phyloP scores from a whole-genome alignment of 2,113 vertebrate genomes.

The Indicator maculatus region DNA sequence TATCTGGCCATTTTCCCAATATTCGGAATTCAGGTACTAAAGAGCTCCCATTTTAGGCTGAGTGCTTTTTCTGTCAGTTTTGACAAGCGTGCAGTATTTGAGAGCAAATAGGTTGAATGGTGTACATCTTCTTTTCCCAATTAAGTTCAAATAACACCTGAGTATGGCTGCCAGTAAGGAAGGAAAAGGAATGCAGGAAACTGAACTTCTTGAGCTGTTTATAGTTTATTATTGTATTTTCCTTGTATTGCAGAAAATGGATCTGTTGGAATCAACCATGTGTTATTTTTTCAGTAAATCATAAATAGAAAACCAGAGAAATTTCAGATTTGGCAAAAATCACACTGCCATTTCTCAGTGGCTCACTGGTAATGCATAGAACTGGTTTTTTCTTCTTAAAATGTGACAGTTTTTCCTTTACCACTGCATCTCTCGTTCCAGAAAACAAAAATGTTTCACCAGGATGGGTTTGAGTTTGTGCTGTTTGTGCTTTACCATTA shows the following conservation, averaged over 20 bases:
- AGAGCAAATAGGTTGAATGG: not conserved
- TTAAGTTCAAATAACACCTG: not conserved
- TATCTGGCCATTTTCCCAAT: not conserved
- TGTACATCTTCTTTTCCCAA: not conserved
- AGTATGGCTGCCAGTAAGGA: not conserved
- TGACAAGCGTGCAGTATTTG: not conserved
- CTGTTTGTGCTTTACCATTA: not conserved
- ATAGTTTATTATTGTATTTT: not conserved
- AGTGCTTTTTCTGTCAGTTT: not conserved
- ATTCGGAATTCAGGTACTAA: not conserved
- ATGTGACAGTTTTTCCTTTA: not conserved
- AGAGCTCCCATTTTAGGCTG: not conserved
- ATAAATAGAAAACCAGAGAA: not conserved
- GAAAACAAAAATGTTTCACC: not conserved
- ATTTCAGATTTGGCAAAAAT: not conserved
- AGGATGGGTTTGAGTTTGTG: not conserved
- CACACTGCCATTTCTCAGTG: not conserved
- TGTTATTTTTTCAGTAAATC: not conserved
- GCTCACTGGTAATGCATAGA: not conserved
- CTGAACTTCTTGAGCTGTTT: not conserved
- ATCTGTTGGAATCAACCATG: not conserved
- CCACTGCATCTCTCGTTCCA: not conserved
- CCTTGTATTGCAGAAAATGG: not conserved
- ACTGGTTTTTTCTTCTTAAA: not conserved
- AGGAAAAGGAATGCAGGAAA: not conserved